These are phyloP conservation scores for Acyrthosiphon pisum DNA, from an alignment of 1,140 invertebrate genomes.

Conservation along the genomic window DNA sequence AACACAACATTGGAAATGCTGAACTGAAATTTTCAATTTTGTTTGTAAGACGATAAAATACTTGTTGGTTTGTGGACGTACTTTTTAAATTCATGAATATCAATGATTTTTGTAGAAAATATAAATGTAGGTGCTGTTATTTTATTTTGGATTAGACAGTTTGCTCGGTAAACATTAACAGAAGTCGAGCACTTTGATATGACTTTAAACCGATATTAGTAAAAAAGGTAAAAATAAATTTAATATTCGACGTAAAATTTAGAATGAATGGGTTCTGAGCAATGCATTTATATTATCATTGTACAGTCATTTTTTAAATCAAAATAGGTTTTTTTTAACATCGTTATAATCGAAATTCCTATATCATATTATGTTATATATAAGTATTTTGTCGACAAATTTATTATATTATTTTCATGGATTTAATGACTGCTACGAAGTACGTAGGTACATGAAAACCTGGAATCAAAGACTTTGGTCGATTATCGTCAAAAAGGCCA, in stretches of 20 bases:
- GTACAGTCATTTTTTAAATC: not conserved
- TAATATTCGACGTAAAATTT: not conserved
- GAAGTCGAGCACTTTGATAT: not conserved
- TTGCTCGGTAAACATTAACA: not conserved
- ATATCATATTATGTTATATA: not conserved
- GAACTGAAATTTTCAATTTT: not conserved
- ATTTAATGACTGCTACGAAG: not conserved
- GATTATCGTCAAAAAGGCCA: not conserved
- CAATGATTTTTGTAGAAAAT: not conserved
- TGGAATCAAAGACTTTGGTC: conserved; percentile 3
- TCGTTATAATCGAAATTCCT: not conserved
- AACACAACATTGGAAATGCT: not conserved
- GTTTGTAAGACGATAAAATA: not conserved
- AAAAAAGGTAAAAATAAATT: not conserved
- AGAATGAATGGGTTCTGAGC: not conserved
- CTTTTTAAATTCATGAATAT: not conserved
- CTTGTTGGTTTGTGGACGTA: no score
- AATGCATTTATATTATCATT: not conserved
- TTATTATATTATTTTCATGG: not conserved
- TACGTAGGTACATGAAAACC: not conserved
- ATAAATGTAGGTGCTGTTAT: not conserved
- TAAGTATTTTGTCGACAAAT: not conserved
- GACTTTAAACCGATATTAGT: not conserved
- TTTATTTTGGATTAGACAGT: no score
- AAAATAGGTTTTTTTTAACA: not conserved